phyloP scores from a whole-genome alignment of 2,113 vertebrate genomes.

The Paramormyrops kingsleyae region DNA sequence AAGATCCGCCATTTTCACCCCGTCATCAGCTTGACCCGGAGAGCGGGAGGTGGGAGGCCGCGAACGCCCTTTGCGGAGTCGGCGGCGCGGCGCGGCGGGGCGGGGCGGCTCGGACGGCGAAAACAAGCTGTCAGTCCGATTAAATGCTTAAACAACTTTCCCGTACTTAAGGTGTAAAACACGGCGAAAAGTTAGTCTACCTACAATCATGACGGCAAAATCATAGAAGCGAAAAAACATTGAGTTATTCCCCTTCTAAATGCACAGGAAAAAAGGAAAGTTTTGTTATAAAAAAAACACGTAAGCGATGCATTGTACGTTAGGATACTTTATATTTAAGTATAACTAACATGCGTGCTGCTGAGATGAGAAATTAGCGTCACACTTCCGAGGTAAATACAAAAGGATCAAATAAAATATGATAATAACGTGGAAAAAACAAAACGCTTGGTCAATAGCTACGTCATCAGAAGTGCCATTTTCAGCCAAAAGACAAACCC shows the following conservation, averaged over 20 bases:
- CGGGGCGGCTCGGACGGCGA: neutral
- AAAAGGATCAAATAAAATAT: neutral
- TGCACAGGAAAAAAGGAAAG: neutral
- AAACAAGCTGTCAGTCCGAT: neutral
- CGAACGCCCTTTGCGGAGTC: conserved; percentile 1
- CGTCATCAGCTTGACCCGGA: conserved; percentile 71
- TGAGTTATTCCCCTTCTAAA: neutral
- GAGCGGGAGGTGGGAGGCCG: neutral
- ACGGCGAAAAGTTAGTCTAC: neutral
- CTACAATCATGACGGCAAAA: neutral
- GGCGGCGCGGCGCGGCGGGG: neutral
- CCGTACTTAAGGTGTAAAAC: neutral
- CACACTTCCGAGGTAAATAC: neutral
- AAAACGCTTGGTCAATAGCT: neutral
- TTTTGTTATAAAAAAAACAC: neutral
- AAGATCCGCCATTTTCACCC: conserved; percentile 96
- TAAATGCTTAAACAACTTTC: neutral
- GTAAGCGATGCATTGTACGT: neutral
- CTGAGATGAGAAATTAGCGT: neutral
- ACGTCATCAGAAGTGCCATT: neutral
- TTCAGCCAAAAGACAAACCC: neutral
- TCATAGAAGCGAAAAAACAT: neutral
- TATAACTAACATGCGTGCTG: neutral
- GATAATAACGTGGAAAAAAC: neutral
- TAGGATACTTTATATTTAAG: neutral